Evolutionary conservation across 2,797 vertebrate species (phyloP).

Genomic region (Cryptoblepharus egeriae): DNA sequence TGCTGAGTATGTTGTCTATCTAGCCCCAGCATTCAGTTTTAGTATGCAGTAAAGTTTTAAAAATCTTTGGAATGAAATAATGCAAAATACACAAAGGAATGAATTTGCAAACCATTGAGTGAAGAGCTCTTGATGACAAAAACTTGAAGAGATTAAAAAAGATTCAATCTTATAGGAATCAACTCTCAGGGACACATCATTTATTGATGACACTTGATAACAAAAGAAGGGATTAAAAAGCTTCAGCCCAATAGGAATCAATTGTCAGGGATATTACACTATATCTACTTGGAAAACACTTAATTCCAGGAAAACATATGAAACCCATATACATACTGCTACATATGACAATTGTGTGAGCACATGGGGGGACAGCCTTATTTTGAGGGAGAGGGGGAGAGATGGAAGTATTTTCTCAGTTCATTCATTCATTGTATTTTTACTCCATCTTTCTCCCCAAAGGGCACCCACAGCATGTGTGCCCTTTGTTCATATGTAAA

Average conservation of each 20-base stretch:
- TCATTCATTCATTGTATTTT: too few species aligned
- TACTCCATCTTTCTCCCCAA: too few species aligned
- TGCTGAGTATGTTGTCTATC: conserved; percentile 56
- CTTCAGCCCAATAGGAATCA: too few species aligned
- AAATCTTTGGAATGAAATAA: conserved; percentile 73
- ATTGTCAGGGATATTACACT: too few species aligned
- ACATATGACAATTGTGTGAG: background rate
- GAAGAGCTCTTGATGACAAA: conserved; percentile 64
- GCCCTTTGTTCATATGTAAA: background rate
- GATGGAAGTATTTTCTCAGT: background rate
- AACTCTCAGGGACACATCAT: background rate
- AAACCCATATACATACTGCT: background rate
- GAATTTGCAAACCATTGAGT: conserved; percentile 67
- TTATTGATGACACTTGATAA: too few species aligned
- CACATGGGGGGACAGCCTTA: too few species aligned
- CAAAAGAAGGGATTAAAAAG: too few species aligned
- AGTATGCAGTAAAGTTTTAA: conserved; percentile 70
- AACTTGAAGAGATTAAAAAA: conserved; percentile 54
- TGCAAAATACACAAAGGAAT: conserved; percentile 66
- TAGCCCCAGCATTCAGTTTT: conserved; percentile 65
- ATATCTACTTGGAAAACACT: background rate
- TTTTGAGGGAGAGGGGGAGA: too few species aligned
- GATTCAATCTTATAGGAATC: background rate
- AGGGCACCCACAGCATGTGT: too few species aligned
- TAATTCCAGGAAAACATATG: background rate